phyloP scores from a whole-genome alignment of 23 tunicate genomes.

The Trididemnum miniatum region DNA sequence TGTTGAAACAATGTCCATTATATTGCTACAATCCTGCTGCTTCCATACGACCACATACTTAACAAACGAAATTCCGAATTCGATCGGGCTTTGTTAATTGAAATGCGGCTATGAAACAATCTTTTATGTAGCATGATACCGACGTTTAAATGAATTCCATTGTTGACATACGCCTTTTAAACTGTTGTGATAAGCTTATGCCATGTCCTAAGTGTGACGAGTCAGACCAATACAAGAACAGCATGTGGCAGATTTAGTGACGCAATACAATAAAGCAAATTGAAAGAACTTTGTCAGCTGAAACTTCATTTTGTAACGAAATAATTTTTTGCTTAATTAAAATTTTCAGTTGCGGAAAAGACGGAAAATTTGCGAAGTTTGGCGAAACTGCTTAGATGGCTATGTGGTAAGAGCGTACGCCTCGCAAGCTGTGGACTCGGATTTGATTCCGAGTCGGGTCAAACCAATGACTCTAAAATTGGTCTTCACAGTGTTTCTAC shows the following conservation, averaged over 20 bases:
- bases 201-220: no score
- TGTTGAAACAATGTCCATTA: neutral
- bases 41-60: neutral
- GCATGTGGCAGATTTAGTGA: neutral
- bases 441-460: no score
- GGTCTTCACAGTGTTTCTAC: no score
- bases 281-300: neutral
- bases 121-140: neutral
- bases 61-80: neutral
- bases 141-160: neutral
- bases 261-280: neutral
- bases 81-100: neutral
- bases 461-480: no score
- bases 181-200: no score
- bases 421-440: no score
- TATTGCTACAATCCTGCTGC: neutral
- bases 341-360: no score
- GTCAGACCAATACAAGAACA: no score
- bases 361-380: no score
- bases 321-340: no score
- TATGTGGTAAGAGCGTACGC: no score
- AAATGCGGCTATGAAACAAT: conserved; percentile 1
- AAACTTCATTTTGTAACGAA: neutral
- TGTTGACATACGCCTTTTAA: conserved; percentile 6
- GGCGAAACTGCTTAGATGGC: no score